Base-by-base conservation (phyloP, 2,888 invertebrate genomes). In the Aleiodes leptofemur region DNA sequence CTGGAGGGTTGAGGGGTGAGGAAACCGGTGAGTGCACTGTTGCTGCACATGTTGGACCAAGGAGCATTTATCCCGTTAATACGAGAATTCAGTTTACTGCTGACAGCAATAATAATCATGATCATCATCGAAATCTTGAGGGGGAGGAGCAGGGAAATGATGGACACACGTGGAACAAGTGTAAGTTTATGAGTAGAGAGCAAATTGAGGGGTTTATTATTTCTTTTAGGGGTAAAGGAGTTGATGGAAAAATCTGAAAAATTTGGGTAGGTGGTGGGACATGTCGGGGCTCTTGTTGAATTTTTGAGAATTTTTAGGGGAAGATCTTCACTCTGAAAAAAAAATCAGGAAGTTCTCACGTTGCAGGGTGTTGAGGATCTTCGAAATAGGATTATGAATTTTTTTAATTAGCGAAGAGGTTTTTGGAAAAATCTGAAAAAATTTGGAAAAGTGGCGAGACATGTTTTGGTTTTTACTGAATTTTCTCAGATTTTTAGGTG, bases 91-190 rank as follows among this genome's bases (percentile, higher is more conserved):
- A 61, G 69, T 77, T 80, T 64, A 76, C 83, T 57, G 85, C 88
- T 71, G 88, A 88, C 83, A 85, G 84, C 80, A 88, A 88, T 84
- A 88, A 88, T 85, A 88, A 88, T 79, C 85, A 87, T 82, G 87
- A 88, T 79, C 88, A 88, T 79, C 88, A 88, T 80, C 84, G 86
- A 79, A 85, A 88, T 80, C 84, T 87, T 82, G 85, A 85, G 78
- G 77, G 74, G 56, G 86, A 86, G 73, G 85, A 84, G 72, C 73
- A 55, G 53, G 56, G 66, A 82, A 83, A 85, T 69, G 83, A 82
- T 34, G 85, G 85, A 81, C 87, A 88, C 79, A 86, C 80, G 70
- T 81, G 87, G 87, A 86, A 80, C 81, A 88, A 88, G 88, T 88
- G 88, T 88, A 88, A 88, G 88, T 88, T 81, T 69, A 43, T 38